Evolutionary conservation across 64 coral and sea anemone species (phyloP).

Genomic region (Actinia tenebrosa): DNA sequence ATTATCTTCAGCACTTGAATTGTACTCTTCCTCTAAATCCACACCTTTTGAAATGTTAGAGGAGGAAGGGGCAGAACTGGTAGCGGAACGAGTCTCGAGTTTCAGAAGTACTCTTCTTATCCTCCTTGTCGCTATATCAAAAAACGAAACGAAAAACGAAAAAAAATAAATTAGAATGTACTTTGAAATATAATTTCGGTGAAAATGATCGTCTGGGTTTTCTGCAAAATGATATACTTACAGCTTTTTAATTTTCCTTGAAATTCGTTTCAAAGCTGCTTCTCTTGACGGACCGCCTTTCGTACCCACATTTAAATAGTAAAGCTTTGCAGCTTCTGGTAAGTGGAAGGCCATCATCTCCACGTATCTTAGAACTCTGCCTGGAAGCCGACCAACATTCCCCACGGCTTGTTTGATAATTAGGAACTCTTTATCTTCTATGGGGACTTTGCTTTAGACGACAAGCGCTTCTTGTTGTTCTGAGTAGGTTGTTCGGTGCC

Average conservation of each 20-base stretch:
- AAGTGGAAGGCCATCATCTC: background rate
- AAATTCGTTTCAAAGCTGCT: slow-evolving; percentile 11
- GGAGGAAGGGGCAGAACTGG: background rate
- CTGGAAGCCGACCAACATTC: slow-evolving; percentile 4
- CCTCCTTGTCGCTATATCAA: background rate
- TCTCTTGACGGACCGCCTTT: slow-evolving; percentile 6
- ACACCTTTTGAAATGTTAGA: background rate
- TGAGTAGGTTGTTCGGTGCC: background rate
- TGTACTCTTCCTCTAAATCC: background rate
- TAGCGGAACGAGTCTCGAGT: background rate
- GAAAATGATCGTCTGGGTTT: slow-evolving; percentile 4
- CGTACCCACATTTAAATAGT: background rate
- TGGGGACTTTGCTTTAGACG: background rate
- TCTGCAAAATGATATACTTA: background rate
- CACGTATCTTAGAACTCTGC: background rate
- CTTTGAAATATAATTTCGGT: background rate
- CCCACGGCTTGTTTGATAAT: background rate
- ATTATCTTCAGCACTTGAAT: slow-evolving; percentile 5
- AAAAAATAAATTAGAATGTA: background rate
- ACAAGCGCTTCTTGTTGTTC: background rate
- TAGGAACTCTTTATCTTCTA: background rate
- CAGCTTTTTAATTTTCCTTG: slow-evolving; percentile 8
- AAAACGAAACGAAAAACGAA: background rate
- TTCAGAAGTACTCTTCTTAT: background rate
- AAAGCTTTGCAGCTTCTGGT: slow-evolving; percentile 10